A percentile compares a stretch with the other conserved stretches of the same genome.
Conservation (phyloP, 37 sponge, comb jelly and placozoan genomes). For the Beroe forskalii region DNA sequence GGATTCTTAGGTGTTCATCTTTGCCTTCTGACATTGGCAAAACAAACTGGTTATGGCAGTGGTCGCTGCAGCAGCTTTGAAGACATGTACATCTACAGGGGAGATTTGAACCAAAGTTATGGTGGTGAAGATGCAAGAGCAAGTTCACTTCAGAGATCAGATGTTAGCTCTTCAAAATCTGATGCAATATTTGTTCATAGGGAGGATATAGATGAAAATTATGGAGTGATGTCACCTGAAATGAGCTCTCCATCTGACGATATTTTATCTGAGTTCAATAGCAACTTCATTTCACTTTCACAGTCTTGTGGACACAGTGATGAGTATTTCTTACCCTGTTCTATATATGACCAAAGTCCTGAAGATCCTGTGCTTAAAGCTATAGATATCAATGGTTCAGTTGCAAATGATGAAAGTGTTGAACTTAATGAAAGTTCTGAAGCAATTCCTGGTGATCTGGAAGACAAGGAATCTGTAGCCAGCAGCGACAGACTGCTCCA, state of each 20-base stretch:
- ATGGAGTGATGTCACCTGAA: too few species aligned
- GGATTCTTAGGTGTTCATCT: neutral
- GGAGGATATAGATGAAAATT: neutral
- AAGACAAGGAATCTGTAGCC: neutral
- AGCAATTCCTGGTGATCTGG: too few species aligned
- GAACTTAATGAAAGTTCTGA: too few species aligned
- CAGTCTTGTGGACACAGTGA: neutral
- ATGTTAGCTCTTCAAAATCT: neutral
- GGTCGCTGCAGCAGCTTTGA: too few species aligned
- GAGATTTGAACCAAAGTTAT: neutral
- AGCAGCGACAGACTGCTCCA: too few species aligned
- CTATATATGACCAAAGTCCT: constrained; percentile 18
- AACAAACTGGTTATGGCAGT: too few species aligned
- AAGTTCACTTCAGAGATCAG: neutral
- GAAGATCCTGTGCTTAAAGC: neutral
- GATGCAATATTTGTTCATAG: neutral
- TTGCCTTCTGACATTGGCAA: too few species aligned
- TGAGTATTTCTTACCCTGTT: constrained; percentile 53
- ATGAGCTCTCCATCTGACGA: too few species aligned
- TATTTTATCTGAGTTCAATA: neutral
- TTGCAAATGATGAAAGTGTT: too few species aligned
- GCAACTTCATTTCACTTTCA: constrained; percentile 30
- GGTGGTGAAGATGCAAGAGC: neutral
- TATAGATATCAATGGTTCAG: constrained; percentile 9
- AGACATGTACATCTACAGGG: neutral